Conservation (phyloP, 1,140 invertebrate species). For the Eufriesea mexicana region DNA sequence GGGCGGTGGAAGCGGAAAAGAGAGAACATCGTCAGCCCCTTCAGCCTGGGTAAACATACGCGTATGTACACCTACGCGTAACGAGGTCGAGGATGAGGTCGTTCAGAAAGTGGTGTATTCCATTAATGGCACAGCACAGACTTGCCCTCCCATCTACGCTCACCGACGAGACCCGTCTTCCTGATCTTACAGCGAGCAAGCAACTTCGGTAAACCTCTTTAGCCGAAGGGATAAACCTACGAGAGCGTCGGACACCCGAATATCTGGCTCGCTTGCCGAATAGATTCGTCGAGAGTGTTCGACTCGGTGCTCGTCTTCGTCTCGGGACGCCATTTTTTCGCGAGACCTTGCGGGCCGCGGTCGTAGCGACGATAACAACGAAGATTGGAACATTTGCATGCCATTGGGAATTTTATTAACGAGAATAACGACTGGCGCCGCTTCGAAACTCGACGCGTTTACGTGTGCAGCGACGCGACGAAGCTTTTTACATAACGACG, state of each 20-base stretch:
- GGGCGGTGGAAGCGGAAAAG: conserved; percentile 32
- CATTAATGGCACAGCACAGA: conserved; percentile 57
- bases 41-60: conserved; percentile 58
- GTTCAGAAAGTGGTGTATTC: conserved; percentile 63
- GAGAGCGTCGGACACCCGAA: not conserved
- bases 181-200: conserved; percentile 40
- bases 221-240: conserved; percentile 17
- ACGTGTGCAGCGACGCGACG: not conserved
- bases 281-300: too few species aligned
- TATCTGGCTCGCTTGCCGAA: not conserved
- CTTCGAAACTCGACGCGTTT: not conserved
- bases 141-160: not conserved
- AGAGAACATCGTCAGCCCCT: conserved; percentile 41
- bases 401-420: not conserved
- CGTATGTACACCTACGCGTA: conserved; percentile 62
- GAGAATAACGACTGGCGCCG: not conserved
- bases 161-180: conserved; percentile 1
- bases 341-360: too few species aligned
- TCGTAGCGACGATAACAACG: not conserved
- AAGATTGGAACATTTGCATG: not conserved
- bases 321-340: too few species aligned
- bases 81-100: conserved; percentile 62
- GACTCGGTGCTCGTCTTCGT: not conserved
- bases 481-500: conserved; percentile 32
- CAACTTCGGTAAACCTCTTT: conserved; percentile 48